Evolutionary conservation across 2,797 vertebrate genomes (phyloP), one percentile per base, ranked within the genome.

Genomic region (Pantherophis vulpinus): DNA sequence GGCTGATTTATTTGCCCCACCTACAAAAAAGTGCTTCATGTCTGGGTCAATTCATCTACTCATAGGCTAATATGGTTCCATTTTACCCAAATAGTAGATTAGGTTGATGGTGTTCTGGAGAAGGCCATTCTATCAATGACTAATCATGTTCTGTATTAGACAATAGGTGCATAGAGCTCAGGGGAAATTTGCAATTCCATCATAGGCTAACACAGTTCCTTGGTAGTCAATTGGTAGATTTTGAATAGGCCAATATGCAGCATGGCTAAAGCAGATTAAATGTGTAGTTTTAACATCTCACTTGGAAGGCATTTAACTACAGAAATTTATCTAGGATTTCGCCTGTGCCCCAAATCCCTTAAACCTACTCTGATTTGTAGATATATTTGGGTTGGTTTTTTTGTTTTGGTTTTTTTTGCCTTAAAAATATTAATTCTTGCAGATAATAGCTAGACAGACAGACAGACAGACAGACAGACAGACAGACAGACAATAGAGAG

Each of bases 391-490:
- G 47, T 47, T 47, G 47, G 37, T 47, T 47, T 42, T 60, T 55
- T 90, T 32, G 5, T 60, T 55, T 90, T 32, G 5, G 92, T 89
- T 93, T 0, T n/a, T 37, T 37, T 37, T 37, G 42, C 79, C 92
- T 56, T 93, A 83, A 90, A 96, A 96, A 92, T n/a, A 88, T 37
- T 61, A 92, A 91, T 56, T 90, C 79, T 90, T 16, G 63, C 63
- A 86, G 5, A 60, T 11, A 25, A 27, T 27, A 12, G 60, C 13
- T 47, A 66, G 61, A n/a, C 5, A 66, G 61, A 23, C 25, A 61
- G 61, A 29, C 27, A n/a, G 63, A 5, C 5, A 37, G 32, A 37
- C 32, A 37, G 63, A 5, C 5, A 74, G 61, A 29, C 27, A n/a
- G 63, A 5, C 5, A 37, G 32, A 37, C 32, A 37, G 63, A 5